phyloP scores from a whole-genome alignment of 2,888 invertebrate species.

The Chymomyza amoena region DNA sequence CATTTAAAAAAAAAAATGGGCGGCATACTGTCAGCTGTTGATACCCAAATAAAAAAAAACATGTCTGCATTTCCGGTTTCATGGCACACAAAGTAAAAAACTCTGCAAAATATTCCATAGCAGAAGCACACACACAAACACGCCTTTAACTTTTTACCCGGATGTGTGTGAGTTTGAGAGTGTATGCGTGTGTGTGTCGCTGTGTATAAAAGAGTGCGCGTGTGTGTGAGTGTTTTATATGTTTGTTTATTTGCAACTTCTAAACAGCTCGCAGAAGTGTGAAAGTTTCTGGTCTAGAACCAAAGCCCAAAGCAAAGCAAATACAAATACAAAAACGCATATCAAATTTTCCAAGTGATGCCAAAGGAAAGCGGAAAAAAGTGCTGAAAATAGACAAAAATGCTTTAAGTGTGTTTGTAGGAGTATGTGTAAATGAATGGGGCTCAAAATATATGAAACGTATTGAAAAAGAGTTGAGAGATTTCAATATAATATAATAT shows the following conservation, averaged over 20 bases:
- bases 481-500: too few species aligned
- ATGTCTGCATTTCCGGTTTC: slow-evolving; percentile 41
- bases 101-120: slow-evolving; percentile 67
- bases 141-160: neutral
- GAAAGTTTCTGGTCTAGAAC: neutral
- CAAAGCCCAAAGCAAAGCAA: slow-evolving; percentile 54
- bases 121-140: slow-evolving; percentile 46
- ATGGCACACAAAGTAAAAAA: slow-evolving; percentile 57
- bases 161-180: slow-evolving; percentile 9
- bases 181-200: slow-evolving; percentile 21
- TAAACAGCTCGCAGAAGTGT: slow-evolving; percentile 41
- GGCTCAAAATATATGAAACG: neutral
- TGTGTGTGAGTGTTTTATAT: neutral
- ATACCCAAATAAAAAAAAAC: neutral
- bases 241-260: slow-evolving; percentile 64
- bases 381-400: slow-evolving; percentile 18
- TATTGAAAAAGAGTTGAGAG: too few species aligned
- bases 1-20: neutral
- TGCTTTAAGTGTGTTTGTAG: neutral
- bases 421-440: neutral
- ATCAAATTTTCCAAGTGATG: slow-evolving; percentile 55
- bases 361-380: slow-evolving; percentile 28
- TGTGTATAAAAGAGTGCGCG: neutral
- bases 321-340: slow-evolving; percentile 68
- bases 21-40: neutral